These are phyloP conservation scores for Masticophis lateralis DNA, from an alignment of 2,797 vertebrate species.

Conservation along the genomic window DNA sequence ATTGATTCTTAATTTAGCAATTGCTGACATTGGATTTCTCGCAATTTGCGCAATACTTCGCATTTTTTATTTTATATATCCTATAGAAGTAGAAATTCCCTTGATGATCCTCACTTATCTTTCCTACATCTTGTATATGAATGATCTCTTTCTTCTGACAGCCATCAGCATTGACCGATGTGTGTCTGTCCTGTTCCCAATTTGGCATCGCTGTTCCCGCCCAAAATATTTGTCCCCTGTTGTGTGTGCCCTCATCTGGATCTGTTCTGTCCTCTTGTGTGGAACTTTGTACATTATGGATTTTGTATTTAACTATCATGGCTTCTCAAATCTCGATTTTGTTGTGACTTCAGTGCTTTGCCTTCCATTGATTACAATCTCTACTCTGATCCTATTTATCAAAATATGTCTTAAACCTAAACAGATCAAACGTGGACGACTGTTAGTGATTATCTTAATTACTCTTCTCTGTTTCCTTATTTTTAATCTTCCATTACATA, in stretches of 20 bases:
- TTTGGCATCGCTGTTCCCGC: conserved; percentile 42
- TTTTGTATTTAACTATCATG: neutral
- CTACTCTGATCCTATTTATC: conserved; percentile 12
- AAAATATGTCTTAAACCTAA: neutral
- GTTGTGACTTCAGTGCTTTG: neutral
- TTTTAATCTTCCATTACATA: neutral
- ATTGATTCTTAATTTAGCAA: conserved; percentile 42
- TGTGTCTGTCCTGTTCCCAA: conserved; percentile 42
- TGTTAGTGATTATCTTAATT: neutral
- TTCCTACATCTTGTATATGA: neutral
- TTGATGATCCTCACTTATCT: too few species aligned
- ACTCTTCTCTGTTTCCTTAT: neutral
- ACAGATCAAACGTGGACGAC: too few species aligned
- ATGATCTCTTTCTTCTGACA: conserved; percentile 42
- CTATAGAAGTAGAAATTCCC: rapidly evolving
- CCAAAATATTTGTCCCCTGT: conserved; percentile 31
- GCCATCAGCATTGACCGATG: conserved; percentile 51
- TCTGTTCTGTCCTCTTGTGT: conserved; percentile 6
- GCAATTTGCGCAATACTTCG: rapidly evolving
- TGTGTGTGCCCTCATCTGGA: conserved; percentile 28
- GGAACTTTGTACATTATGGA: conserved; percentile 1
- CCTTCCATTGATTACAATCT: neutral
- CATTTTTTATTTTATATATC: neutral
- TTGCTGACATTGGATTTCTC: conserved; percentile 36
- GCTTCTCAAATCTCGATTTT: neutral